Evolutionary conservation across 92 coral and sea anemone species (phyloP).

Genomic region (Siderastrea siderea): DNA sequence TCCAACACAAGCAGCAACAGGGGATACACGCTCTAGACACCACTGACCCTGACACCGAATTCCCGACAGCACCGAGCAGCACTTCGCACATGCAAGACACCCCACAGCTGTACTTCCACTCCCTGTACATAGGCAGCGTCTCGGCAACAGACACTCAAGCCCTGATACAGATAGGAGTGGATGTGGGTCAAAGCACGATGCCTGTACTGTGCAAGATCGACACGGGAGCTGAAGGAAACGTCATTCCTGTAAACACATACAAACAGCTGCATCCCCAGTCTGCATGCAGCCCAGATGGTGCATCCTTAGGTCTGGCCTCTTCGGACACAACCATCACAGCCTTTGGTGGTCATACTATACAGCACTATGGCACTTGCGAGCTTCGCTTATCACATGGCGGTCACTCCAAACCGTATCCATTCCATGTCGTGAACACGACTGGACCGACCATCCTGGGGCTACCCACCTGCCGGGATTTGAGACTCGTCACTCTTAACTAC

Average conservation of each 20-base stretch:
- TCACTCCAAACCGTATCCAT: slow-evolving; percentile 18
- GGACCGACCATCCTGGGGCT: slow-evolving; percentile 63
- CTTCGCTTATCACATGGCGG: slow-evolving; percentile 37
- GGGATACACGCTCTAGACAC: background rate
- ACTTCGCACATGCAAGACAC: no score
- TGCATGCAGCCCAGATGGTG: slow-evolving; percentile 54
- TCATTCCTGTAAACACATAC: slow-evolving; percentile 74
- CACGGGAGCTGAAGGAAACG: slow-evolving; percentile 85
- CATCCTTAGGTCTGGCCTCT: slow-evolving; percentile 63
- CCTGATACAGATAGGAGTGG: no score
- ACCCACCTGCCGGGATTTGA: slow-evolving; percentile 55
- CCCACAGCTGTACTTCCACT: no score
- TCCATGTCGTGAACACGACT: slow-evolving; percentile 46
- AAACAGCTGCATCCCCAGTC: slow-evolving; percentile 56
- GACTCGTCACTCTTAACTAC: slow-evolving; percentile 38
- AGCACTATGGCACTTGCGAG: slow-evolving; percentile 28
- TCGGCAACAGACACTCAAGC: no score
- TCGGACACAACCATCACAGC: slow-evolving; percentile 73
- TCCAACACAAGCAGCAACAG: background rate
- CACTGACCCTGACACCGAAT: background rate
- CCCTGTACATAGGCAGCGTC: no score
- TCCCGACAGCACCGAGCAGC: background rate
- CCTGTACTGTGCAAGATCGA: slow-evolving; percentile 63
- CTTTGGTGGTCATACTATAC: slow-evolving; percentile 70
- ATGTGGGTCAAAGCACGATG: no score